A percentile compares a stretch with the other conserved stretches of the same genome.
phyloP scores from a whole-genome alignment of 2,797 vertebrate genomes.

The Simalia tracyae region DNA sequence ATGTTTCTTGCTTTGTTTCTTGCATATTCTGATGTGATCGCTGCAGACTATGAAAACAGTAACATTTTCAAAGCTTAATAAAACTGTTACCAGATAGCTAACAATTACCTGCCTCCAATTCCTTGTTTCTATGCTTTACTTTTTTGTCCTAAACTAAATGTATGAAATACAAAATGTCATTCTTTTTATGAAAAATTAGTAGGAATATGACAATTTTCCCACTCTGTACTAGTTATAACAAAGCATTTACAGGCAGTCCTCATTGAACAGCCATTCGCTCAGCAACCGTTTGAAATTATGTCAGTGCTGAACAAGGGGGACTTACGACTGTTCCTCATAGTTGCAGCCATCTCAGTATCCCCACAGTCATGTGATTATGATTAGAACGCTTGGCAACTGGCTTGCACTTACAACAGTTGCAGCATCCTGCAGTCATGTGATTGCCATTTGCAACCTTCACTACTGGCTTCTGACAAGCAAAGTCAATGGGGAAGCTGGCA shows the following conservation, averaged over 20 bases:
- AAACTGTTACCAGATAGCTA: background rate
- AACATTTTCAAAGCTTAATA: background rate
- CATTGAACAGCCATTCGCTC: background rate
- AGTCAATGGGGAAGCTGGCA: background rate
- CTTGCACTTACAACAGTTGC: background rate
- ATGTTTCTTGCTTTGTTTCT: background rate
- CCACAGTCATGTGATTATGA: background rate
- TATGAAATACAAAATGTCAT: background rate
- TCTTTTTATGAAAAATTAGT: background rate
- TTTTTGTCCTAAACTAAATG: background rate
- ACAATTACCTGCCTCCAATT: background rate
- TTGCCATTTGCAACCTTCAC: background rate
- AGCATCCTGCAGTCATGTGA: background rate
- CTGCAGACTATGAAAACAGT: background rate
- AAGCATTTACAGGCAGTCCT: background rate
- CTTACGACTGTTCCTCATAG: background rate
- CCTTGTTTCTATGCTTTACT: conserved; percentile 1
- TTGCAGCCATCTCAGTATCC: background rate
- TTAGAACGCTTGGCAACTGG: background rate
- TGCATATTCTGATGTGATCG: background rate
- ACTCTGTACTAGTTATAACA: background rate
- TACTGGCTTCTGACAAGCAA: background rate
- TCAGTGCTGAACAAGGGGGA: background rate
- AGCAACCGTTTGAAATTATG: background rate
- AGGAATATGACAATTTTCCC: background rate